These are phyloP conservation scores for Pheosia tremula DNA, from an alignment of 2,888 invertebrate genomes.

Conservation along the genomic window DNA sequence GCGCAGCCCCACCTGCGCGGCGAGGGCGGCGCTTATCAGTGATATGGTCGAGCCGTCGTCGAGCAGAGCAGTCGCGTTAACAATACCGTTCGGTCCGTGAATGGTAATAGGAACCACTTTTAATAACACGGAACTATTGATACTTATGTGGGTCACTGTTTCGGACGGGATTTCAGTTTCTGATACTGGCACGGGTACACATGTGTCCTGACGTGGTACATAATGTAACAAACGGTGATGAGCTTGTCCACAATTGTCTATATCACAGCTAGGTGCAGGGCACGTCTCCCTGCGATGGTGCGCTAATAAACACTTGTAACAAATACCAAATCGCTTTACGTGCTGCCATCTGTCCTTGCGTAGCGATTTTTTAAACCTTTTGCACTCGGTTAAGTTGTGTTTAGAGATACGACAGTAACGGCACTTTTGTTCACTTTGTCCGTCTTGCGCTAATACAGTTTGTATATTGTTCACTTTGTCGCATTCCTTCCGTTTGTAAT, in stretches of 20 bases:
- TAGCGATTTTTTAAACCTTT: conserved; percentile 25
- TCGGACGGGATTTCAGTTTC: not conserved
- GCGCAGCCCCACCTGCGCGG: conserved; percentile 3
- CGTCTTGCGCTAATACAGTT: conserved; percentile 18
- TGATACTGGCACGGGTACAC: not conserved
- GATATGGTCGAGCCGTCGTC: not conserved
- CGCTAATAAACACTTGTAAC: conserved; percentile 28
- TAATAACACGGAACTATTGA: too few relatives aligned
- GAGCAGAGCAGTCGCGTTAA: not conserved
- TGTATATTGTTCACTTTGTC: conserved; percentile 15
- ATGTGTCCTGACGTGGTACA: not conserved
- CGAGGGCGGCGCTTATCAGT: conserved; percentile 3
- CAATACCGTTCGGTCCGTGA: not conserved
- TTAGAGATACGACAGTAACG: conserved; percentile 16
- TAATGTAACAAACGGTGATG: conserved; percentile 14
- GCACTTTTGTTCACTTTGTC: conserved; percentile 11
- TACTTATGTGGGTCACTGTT: conserved; percentile 2
- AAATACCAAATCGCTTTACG: conserved; percentile 21
- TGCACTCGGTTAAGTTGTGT: conserved; percentile 27
- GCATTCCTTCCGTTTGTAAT: conserved; percentile 15
- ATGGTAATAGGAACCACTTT: too few relatives aligned
- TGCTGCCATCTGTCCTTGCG: conserved; percentile 24
- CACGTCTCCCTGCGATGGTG: conserved; percentile 26
- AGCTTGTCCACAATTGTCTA: conserved; percentile 13
- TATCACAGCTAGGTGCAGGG: conserved; percentile 27